Base-by-base conservation (phyloP, 1,140 invertebrate species). In the Geopemphigus sp. region DNA sequence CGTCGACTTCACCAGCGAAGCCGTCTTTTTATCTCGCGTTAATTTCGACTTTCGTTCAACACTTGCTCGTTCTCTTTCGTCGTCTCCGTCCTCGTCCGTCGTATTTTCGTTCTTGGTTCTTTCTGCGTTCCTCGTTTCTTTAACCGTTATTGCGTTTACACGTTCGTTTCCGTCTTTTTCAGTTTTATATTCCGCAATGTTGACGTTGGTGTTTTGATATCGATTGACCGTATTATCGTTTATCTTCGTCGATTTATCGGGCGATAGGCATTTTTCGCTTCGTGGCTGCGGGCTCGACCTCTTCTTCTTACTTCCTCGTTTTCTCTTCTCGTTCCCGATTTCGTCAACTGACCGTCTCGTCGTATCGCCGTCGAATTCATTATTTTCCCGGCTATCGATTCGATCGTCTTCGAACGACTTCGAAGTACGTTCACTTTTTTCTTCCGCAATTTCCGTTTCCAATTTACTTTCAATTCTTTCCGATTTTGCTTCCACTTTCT, bases 221-320 rank as follows among this genome's bases (percentile, higher is more conserved):
- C 10, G 15, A 19, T 17, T 19, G 26, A 17, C 6, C n/a, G 11
- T 8, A 5, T 66, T 12, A 14, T 24, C 24, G 45, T 82, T 72
- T 45, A 80, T 53, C 72, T 82, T 6, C 64, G 56, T 53, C 74
- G 53, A 80, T 72, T 73, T 70, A 78, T 82, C 72, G 66, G 82
- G 80, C 72, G 81, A 81, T 47, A 76, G 66, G 39, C 82, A 72
- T 22, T 78, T 83, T 68, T 82, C 29, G 32, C 81, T 66, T 64
- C 80, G 50, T 81, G 19, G 61, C 47, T 81, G 76, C 61, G 17
- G 59, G 32, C 70, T 81, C 72, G 84, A 83, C 22, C 82, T 83
- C 61, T 86, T 84, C 83, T 84, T 85, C 22, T 82, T 83, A 66
- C 82, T 82, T 53, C 82, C 83, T 39, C 83, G 83, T 73, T 84